Base-by-base conservation (phyloP, 2,797 vertebrate species). In the Acanthornis magna region DNA sequence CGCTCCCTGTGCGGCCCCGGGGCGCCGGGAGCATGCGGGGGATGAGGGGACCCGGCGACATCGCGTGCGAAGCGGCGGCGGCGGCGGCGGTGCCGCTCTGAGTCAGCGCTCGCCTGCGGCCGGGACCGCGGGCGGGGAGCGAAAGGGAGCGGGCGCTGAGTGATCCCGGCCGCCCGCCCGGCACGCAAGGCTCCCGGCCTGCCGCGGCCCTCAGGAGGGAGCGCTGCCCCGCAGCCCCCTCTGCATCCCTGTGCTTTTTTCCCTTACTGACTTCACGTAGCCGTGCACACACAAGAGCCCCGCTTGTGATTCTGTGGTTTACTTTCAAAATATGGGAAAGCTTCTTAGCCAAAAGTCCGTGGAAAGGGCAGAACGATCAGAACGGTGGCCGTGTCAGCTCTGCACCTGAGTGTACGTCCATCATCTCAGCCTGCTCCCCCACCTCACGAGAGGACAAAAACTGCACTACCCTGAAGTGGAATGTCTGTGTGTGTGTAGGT, bases 51-150 rank as follows among this genome's bases (percentile, higher is more conserved):
- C 4, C 2, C 25, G 43, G 75, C 17, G 19, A 6, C 81, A 47
- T 95, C 42, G 94, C 95, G 96, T 95, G 96, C 78, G 91, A 95
- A 91, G 93, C 74, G n/a, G 36, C 16, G 47, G 79, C 77, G 40
- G 85, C 75, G 36, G 85, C 75, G 36, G 40, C 17, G 42, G 78
- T 47, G 50, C 29, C 63, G 89, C 30, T 97, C 15, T 97, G 95
- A 97, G 85, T 96, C 96, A 96, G 57, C 2, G 55, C 51, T 40
- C 18, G 29, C 86, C 43, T 51, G 79, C 68, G 45, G 80, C 25
- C 57, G 68, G 10, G 2, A 3, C 45, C 11, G 75, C 58, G 71
- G 88, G 45, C 58, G 50, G 32, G 61, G 47, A 89, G 68, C 50
- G 50, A 74, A 27, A 79, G 32, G 18, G 9, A 55, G 72, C 74